Conservation (phyloP, 2,888 invertebrate species). For the Caenorhabditis imperialis region DNA sequence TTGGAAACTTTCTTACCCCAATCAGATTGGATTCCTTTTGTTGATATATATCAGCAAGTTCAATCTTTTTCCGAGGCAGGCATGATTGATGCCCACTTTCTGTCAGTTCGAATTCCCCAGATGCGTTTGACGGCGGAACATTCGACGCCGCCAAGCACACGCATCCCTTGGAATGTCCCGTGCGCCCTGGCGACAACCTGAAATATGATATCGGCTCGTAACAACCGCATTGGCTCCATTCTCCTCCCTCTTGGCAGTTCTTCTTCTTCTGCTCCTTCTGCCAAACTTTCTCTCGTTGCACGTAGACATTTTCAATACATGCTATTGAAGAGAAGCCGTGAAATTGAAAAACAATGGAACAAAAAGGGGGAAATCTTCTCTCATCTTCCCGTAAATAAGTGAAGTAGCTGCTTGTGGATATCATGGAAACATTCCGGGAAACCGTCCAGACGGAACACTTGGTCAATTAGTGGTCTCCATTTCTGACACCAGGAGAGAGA, state of each 20-base stretch:
- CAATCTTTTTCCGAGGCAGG: constrained; percentile 29
- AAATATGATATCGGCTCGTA: constrained; percentile 36
- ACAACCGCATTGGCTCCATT: constrained; percentile 17
- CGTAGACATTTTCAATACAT: constrained; percentile 8
- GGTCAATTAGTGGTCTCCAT: no score
- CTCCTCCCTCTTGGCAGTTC: background rate
- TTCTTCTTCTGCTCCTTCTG: constrained; percentile 6
- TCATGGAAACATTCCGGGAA: no score
- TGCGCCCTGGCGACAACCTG: constrained; percentile 25
- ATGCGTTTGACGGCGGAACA: constrained; percentile 43
- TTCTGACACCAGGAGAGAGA: constrained; percentile 10
- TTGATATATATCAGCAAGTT: constrained; percentile 48
- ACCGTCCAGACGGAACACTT: no score
- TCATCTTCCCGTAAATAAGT: no score
- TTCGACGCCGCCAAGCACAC: constrained; percentile 38
- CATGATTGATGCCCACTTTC: constrained; percentile 42
- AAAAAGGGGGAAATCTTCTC: no score
- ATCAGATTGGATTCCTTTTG: constrained; percentile 22
- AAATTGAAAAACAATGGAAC: no score
- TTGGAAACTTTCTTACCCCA: constrained; percentile 15
- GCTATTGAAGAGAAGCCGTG: constrained; percentile 4
- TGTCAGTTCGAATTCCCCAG: constrained; percentile 53
- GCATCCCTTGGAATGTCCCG: constrained; percentile 8
- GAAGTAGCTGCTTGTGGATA: no score
- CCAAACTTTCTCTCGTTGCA: background rate